Evolutionary conservation across 2,797 vertebrate genomes (phyloP).

Genomic region (Thripadectes ignobilis): DNA sequence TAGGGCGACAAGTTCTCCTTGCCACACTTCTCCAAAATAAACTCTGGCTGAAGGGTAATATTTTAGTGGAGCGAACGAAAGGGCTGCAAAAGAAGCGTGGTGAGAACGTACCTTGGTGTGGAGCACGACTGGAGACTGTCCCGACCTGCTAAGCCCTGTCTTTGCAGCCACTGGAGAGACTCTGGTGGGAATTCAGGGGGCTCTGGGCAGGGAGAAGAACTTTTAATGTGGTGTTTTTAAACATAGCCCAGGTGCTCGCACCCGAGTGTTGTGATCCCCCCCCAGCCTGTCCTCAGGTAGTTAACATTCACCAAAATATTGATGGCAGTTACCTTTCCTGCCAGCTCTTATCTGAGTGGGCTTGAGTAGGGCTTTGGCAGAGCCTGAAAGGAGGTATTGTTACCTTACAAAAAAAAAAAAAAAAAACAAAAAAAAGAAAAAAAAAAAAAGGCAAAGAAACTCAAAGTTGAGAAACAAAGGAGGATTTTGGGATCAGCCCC

Average conservation of each 20-base stretch:
- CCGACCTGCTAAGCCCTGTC: background rate
- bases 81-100: background rate
- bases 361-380: slow-evolving; percentile 38
- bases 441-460: background rate
- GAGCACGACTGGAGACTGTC: background rate
- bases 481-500: slow-evolving; percentile 56
- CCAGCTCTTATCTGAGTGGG: slow-evolving; percentile 71
- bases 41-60: background rate
- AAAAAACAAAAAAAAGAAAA: background rate
- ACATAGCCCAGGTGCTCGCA: background rate
- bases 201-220: background rate
- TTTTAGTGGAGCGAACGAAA: background rate
- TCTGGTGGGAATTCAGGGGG: background rate
- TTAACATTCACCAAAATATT: slow-evolving; percentile 61
- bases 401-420: slow-evolving; percentile 9
- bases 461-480: slow-evolving; percentile 69
- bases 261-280: background rate
- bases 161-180: background rate
- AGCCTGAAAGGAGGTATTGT: slow-evolving; percentile 79
- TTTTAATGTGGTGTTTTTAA: background rate
- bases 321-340: slow-evolving; percentile 59
- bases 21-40: background rate
- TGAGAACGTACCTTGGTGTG: slow-evolving; percentile 28
- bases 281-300: slow-evolving; percentile 32
- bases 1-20: background rate